Conservation (phyloP, 2,888 invertebrate species). For the Megamerina dolium region DNA sequence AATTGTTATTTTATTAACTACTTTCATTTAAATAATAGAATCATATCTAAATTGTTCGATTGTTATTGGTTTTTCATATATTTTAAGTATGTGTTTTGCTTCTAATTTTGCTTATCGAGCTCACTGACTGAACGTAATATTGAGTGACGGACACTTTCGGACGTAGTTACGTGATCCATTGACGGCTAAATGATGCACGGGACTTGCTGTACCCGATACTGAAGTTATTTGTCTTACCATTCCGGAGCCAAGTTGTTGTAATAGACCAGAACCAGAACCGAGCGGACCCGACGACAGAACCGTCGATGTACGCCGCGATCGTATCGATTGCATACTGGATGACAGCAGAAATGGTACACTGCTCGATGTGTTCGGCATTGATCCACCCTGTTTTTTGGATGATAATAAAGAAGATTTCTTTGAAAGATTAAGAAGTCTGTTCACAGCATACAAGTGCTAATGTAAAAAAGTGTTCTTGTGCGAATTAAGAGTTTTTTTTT, state of each 20-base stretch:
- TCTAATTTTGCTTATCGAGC: too few species aligned
- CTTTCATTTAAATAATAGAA: too few species aligned
- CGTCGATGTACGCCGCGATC: slow-evolving; percentile 68
- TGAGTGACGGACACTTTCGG: slow-evolving; percentile 72
- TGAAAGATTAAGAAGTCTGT: slow-evolving; percentile 40
- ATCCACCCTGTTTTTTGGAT: slow-evolving; percentile 66
- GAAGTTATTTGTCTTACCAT: slow-evolving; percentile 82
- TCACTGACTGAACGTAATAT: slow-evolving; percentile 62
- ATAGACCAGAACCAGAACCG: slow-evolving; percentile 66
- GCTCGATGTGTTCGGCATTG: slow-evolving; percentile 85
- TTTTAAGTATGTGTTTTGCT: slow-evolving; percentile 5
- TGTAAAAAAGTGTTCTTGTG: slow-evolving; percentile 13
- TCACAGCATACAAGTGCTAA: slow-evolving; percentile 2
- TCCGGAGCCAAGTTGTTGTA: slow-evolving; percentile 87
- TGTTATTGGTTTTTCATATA: too few species aligned
- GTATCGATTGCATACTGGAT: slow-evolving; percentile 70
- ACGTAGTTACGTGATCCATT: slow-evolving; percentile 58
- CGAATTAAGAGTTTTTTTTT: not conserved
- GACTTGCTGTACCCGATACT: slow-evolving; percentile 61
- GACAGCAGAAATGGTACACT: slow-evolving; percentile 81
- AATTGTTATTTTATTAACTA: too few species aligned
- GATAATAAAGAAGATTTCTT: slow-evolving; percentile 53
- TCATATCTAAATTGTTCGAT: too few species aligned
- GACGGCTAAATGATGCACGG: slow-evolving; percentile 52
- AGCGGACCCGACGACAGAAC: slow-evolving; percentile 59